A percentile compares a stretch with the other conserved stretches of the same genome.
Conservation (phyloP, 2,113 vertebrate species). For the Dromas ardeola region DNA sequence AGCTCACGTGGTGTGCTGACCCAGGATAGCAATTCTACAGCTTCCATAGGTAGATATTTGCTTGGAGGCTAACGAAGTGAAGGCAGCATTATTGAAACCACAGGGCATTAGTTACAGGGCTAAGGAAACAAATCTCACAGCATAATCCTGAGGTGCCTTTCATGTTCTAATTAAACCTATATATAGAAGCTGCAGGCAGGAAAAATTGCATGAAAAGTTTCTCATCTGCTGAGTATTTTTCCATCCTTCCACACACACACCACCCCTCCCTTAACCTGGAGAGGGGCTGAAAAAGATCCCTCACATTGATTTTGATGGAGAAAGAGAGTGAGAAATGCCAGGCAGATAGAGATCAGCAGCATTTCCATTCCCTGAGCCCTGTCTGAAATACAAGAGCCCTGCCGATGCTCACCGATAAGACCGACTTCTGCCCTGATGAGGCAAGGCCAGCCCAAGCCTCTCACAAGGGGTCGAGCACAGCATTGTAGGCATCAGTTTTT, state of each 20-base stretch:
- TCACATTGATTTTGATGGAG: not conserved
- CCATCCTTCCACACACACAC: not conserved
- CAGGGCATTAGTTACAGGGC: slow-evolving; percentile 36
- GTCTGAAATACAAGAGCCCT: not conserved
- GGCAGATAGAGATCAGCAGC: slow-evolving; percentile 1
- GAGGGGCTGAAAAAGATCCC: not conserved
- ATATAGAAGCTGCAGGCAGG: slow-evolving; percentile 57
- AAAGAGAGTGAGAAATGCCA: not conserved
- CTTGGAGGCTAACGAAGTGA: not conserved
- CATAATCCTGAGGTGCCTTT: slow-evolving; percentile 56
- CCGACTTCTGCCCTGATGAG: not conserved
- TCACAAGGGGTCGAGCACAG: not conserved
- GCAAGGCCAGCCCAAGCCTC: not conserved
- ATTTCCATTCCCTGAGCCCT: not conserved
- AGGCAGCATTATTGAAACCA: not conserved
- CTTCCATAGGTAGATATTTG: slow-evolving; percentile 9
- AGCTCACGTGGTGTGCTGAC: not conserved
- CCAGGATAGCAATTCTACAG: not conserved
- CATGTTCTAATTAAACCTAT: slow-evolving; percentile 68
- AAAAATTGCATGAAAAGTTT: slow-evolving; percentile 26
- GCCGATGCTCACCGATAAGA: rapidly evolving
- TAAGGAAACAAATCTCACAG: slow-evolving; percentile 61
- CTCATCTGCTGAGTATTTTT: slow-evolving; percentile 57
- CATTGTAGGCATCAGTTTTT: not conserved
- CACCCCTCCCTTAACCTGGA: not conserved